Evolutionary conservation across 2,797 vertebrate genomes (phyloP), one percentile per base, ranked within the genome.

Genomic region (Pipistrellus kuhlii): DNA sequence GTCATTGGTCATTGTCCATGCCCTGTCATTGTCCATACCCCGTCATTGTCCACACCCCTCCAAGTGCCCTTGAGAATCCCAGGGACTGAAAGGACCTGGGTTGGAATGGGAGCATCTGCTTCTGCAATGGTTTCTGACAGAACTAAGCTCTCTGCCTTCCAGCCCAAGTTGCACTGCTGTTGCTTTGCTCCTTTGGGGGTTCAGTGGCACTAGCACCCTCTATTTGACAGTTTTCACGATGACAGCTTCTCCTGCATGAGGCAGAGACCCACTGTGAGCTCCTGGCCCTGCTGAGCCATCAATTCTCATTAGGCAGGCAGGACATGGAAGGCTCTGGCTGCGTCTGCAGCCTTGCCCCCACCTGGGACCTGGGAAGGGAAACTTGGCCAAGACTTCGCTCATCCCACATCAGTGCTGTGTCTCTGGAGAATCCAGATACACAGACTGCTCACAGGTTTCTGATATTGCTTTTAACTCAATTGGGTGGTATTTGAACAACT

Each of bases 161-260:
- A 2, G 4, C 35, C 10, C 80, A 41, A 21, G 20, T 35, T 11
- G 0, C 18, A 23, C 66, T n/a, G 41, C 10, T 32, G 25, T 46
- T 30, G 48, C 73, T 59, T 80, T 14, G 48, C 23, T 69, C 5
- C 30, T 90, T 73, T 73, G 38, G 21, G 64, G 38, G 46, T 46
- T 5, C 1, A 0, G 51, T 1, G 10, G 41, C 23, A n/a, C 17
- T 2, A 23, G 3, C 38, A 25, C 55, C 21, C 48, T 48, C 69
- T 10, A n/a, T 25, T 41, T 41, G 44, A 71, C 13, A 6, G 17
- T 59, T 73, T 17, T 66, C 41, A 48, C 7, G 21, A 12, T 35
- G 35, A 82, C 27, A 41, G 10, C 32, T 12, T 89, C 77, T 81
- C 30, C 11, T 46, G 55, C 41, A 38, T 17, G 32, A 51, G 27